Evolutionary conservation across 2,888 invertebrate species (phyloP).

Genomic region (Rhagonycha fulva): DNA sequence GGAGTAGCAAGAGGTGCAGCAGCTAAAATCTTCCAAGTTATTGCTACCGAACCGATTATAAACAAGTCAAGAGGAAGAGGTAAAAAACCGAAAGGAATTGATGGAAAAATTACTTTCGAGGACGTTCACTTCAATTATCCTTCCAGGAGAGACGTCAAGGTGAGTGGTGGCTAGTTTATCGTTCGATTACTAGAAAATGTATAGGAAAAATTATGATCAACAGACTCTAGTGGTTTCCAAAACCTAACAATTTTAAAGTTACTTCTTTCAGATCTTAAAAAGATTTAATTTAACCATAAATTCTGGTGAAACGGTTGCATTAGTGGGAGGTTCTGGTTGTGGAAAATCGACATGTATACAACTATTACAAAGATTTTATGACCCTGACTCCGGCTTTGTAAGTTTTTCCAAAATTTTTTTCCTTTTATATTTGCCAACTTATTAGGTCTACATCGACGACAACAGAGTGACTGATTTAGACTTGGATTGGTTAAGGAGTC

Average conservation of each 20-base stretch:
- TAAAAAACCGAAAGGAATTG: constrained; percentile 38
- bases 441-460: constrained; percentile 65
- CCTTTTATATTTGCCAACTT: neutral
- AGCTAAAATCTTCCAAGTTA: neutral
- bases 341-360: constrained; percentile 80
- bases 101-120: neutral
- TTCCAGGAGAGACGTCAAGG: neutral
- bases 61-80: constrained; percentile 54
- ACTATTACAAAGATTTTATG: constrained; percentile 74
- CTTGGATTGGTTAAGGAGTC: constrained; percentile 73
- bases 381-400: constrained; percentile 67
- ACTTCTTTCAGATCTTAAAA: constrained; percentile 59
- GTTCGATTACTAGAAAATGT: too few relatives aligned
- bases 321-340: constrained; percentile 74
- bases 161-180: constrained; percentile 48
- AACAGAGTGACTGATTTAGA: constrained; percentile 74
- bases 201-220: too few relatives aligned
- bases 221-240: too few relatives aligned
- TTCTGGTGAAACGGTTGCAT: constrained; percentile 74
- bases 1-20: neutral
- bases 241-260: neutral
- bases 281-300: constrained; percentile 68
- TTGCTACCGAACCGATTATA: neutral
- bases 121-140: neutral
- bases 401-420: constrained; percentile 39